phyloP scores from a whole-genome alignment of 1,140 invertebrate species.

The Neodiprion lecontei region DNA sequence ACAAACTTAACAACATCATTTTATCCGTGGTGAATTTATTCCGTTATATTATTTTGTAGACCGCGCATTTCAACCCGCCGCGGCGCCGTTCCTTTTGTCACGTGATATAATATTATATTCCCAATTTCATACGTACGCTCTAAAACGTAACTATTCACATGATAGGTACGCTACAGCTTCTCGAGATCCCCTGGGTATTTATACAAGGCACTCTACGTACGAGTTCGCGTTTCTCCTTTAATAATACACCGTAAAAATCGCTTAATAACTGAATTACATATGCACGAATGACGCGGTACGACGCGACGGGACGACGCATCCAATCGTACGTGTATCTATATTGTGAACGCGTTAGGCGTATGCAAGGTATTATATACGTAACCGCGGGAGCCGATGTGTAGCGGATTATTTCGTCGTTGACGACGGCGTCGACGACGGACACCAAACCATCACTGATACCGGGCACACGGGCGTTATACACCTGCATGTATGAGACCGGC shows the following conservation, averaged over 20 bases:
- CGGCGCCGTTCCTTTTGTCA: background rate
- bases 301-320: background rate
- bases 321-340: background rate
- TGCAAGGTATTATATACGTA: background rate
- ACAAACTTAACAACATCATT: no score
- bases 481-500: background rate
- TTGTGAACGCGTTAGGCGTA: background rate
- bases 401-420: background rate
- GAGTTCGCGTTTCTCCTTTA: no score
- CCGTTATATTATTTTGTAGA: background rate
- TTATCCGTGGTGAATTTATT: no score
- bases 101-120: background rate
- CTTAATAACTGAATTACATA: no score
- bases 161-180: no score
- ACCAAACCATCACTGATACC: background rate
- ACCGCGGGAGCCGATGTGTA: background rate
- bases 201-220: no score
- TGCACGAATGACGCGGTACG: background rate
- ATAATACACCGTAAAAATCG: no score
- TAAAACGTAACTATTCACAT: no score
- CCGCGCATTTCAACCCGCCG: background rate
- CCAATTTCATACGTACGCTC: no score
- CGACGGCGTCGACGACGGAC: background rate
- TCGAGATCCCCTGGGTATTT: no score
- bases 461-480: background rate